These are phyloP conservation scores for Gasteruption jaculator DNA, from an alignment of 2,888 invertebrate species.

Conservation along the genomic window DNA sequence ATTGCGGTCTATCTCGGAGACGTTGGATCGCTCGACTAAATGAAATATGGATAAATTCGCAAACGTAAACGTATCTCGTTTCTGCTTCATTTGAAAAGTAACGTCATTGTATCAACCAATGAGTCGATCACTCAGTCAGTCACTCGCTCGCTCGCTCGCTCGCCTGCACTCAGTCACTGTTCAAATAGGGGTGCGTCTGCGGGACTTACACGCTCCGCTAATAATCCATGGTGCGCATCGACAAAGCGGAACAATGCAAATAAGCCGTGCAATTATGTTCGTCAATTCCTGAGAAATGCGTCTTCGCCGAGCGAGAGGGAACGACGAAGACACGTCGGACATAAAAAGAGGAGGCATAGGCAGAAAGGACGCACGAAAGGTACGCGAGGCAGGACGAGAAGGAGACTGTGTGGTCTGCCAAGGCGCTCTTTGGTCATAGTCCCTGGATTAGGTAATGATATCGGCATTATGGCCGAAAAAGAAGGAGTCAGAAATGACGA, in stretches of 20 bases:
- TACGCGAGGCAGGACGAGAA: background rate
- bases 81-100: too few species aligned
- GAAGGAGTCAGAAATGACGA: constrained; percentile 31
- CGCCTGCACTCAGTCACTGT: constrained; percentile 6
- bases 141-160: background rate
- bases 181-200: background rate
- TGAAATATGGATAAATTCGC: too few species aligned
- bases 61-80: too few species aligned
- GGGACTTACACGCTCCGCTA: constrained; percentile 12
- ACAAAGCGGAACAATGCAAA: constrained; percentile 31
- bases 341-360: background rate
- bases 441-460: constrained; percentile 44
- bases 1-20: too few species aligned
- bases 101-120: too few species aligned
- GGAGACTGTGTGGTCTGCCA: too few species aligned
- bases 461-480: constrained; percentile 39
- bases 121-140: too few species aligned
- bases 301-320: constrained; percentile 22
- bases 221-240: constrained; percentile 24
- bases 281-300: constrained; percentile 36
- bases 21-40: too few species aligned
- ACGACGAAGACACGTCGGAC: background rate
- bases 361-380: constrained; percentile 4
- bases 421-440: too few species aligned
- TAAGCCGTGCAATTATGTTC: constrained; percentile 37